Percentiles rank a stretch among this genome's conserved stretches.
These are phyloP conservation scores for Aproaerema taeniolella DNA, from an alignment of 2,888 invertebrate genomes.

Conservation along the genomic window DNA sequence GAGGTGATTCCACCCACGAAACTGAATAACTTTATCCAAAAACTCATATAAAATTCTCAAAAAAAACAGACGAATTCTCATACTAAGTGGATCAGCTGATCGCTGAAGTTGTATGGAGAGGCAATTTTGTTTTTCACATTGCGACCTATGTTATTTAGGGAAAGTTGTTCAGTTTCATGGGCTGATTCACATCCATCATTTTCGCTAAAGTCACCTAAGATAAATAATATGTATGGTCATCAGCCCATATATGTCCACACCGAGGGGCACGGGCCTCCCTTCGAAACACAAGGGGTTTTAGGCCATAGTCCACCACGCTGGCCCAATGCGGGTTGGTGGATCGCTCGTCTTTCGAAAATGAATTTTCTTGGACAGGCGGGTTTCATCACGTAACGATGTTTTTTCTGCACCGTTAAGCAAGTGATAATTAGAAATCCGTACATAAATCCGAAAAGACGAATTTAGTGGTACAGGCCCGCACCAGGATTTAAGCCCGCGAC, in stretches of 20 bases:
- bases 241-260: background rate
- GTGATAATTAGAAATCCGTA: background rate
- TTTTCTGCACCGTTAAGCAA: background rate
- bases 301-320: background rate
- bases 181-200: too few species aligned
- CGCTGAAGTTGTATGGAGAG: too few species aligned
- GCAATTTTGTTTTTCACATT: too few species aligned
- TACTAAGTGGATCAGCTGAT: too few species aligned
- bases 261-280: background rate
- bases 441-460: background rate
- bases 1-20: too few species aligned
- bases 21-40: too few species aligned
- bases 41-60: too few species aligned
- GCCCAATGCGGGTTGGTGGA: background rate
- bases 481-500: background rate
- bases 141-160: too few species aligned
- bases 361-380: background rate
- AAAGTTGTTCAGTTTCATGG: too few species aligned
- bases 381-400: background rate
- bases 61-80: too few species aligned
- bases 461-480: background rate
- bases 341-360: background rate
- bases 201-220: too few species aligned
- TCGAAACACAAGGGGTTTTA: background rate
- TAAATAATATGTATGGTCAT: too few species aligned